Percentiles rank a stretch among this genome's conserved stretches.
phyloP scores from a whole-genome alignment of 2,797 vertebrate genomes.

The Premnoplex brunnescens region DNA sequence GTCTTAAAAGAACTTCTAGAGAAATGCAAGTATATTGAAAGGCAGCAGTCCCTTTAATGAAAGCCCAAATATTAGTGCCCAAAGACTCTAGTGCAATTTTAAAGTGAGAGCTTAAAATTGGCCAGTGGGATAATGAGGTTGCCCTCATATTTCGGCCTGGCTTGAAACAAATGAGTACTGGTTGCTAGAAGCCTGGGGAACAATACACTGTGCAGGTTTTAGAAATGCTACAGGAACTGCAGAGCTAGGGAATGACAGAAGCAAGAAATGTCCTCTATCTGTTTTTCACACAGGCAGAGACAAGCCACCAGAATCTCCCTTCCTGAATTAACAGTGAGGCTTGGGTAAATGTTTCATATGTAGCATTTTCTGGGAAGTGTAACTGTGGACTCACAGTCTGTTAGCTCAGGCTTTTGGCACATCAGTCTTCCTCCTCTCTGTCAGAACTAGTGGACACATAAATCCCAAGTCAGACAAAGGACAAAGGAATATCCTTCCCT shows the following conservation, averaged over 20 bases:
- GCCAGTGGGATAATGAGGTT: background rate
- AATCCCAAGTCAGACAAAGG: constrained; percentile 25
- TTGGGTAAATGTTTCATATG: background rate
- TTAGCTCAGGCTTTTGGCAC: constrained; percentile 12
- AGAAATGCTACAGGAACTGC: background rate
- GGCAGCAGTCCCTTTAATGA: background rate
- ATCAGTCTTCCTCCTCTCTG: constrained; percentile 17
- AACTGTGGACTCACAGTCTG: background rate
- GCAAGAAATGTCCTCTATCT: background rate
- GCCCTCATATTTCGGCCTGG: background rate
- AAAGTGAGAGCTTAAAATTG: background rate
- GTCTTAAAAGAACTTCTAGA: background rate
- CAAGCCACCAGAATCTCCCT: background rate
- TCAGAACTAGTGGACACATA: constrained; percentile 25
- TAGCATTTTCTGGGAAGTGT: background rate
- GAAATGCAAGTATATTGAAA: background rate
- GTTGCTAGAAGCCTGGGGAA: background rate
- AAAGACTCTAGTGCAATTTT: background rate
- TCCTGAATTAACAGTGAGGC: background rate
- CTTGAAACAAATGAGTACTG: background rate
- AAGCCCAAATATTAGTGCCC: background rate
- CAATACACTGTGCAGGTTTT: background rate
- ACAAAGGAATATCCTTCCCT: constrained; percentile 29
- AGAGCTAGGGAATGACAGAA: background rate
- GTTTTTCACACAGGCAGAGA: background rate